These are phyloP conservation scores for Kryptolebias marmoratus DNA, from an alignment of 2,113 vertebrate species.

Conservation along the genomic window DNA sequence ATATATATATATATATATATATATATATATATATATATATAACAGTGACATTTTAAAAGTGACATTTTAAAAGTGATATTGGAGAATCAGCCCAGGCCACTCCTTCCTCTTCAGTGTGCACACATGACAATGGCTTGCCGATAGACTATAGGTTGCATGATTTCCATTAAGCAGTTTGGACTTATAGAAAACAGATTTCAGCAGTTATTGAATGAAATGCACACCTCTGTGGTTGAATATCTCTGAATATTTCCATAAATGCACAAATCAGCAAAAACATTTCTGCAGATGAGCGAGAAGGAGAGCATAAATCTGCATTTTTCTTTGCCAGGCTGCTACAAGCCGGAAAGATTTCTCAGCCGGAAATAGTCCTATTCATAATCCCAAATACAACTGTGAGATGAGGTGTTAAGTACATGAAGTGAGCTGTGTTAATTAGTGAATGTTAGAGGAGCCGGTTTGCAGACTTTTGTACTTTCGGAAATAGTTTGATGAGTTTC, in stretches of 20 bases:
- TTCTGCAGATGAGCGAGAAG: not conserved
- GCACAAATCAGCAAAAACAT: slow-evolving; percentile 18
- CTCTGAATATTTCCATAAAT: slow-evolving; percentile 22
- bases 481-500: too few species aligned
- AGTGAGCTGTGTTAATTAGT: not conserved
- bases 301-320: slow-evolving; percentile 9
- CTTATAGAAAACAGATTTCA: slow-evolving; percentile 15
- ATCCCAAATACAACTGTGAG: not conserved
- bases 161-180: slow-evolving; percentile 9
- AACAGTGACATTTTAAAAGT: too few species aligned
- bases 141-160: slow-evolving; percentile 8
- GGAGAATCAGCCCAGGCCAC: not conserved
- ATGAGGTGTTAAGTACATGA: not conserved
- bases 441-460: not conserved
- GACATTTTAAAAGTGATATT: not conserved
- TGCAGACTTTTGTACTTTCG: not conserved
- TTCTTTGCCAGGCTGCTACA: slow-evolving; percentile 8
- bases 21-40: too few species aligned
- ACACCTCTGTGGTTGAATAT: slow-evolving; percentile 12
- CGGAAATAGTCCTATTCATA: not conserved
- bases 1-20: too few species aligned
- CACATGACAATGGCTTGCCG: not conserved
- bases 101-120: slow-evolving; percentile 7
- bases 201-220: slow-evolving; percentile 8
- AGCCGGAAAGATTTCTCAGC: not conserved